These are phyloP conservation scores for Papilio xuthus DNA, from an alignment of 1,140 invertebrate species.

Conservation along the genomic window DNA sequence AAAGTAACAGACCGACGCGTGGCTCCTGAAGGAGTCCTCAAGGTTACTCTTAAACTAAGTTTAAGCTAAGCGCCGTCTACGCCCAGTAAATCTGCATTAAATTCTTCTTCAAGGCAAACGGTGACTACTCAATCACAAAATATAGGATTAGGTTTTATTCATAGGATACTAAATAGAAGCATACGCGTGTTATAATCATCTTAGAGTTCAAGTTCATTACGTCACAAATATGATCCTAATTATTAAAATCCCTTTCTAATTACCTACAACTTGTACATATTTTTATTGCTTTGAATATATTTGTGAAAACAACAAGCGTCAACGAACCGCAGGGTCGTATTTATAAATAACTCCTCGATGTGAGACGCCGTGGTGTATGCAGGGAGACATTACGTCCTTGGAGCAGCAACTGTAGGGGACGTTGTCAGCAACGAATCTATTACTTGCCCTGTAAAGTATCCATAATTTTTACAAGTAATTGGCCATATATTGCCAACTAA, in stretches of 20 bases:
- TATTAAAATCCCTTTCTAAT: not conserved
- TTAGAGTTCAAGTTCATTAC: too few species aligned
- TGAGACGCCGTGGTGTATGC: constrained; percentile 68
- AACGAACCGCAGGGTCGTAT: constrained; percentile 60
- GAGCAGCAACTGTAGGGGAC: constrained; percentile 76
- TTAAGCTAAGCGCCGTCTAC: too few species aligned
- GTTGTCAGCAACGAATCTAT: constrained; percentile 70
- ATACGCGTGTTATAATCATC: too few species aligned
- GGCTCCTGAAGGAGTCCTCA: too few species aligned
- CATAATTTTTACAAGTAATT: not conserved
- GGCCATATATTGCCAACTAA: not conserved
- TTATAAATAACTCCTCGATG: constrained; percentile 66
- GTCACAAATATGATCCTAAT: not conserved
- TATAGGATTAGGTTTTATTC: too few species aligned
- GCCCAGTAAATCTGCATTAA: too few species aligned
- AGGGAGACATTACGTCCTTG: constrained; percentile 66
- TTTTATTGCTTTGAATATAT: not conserved
- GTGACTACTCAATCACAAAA: too few species aligned
- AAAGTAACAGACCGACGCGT: too few species aligned
- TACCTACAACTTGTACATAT: too few species aligned
- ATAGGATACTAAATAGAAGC: too few species aligned
- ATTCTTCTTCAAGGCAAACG: too few species aligned
- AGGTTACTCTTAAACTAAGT: too few species aligned
- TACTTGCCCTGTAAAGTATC: constrained; percentile 41
- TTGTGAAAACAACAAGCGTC: not conserved